Conservation (phyloP, 2,113 vertebrate species). For the Narcine bancroftii region DNA sequence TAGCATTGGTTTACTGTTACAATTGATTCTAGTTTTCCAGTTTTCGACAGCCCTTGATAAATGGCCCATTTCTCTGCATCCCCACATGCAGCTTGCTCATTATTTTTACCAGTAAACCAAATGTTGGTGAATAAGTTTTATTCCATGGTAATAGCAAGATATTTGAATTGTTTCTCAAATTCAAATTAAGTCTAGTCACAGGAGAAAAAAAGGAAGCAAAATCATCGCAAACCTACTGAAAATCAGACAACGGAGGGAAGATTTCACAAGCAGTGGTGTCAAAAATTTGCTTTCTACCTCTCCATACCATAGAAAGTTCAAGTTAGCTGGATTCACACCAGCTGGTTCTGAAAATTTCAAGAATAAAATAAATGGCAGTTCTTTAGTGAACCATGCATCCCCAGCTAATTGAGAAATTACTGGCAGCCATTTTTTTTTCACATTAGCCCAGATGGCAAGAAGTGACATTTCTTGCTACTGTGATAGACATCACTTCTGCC, state of each 20-base stretch:
- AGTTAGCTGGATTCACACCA: background rate
- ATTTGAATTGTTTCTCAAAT: background rate
- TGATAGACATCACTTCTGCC: background rate
- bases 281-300: background rate
- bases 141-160: background rate
- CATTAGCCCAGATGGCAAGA: background rate
- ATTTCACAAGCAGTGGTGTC: background rate
- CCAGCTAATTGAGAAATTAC: background rate
- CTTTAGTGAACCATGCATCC: background rate
- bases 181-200: background rate
- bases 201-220: background rate
- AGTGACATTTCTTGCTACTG: background rate
- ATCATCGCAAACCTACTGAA: background rate
- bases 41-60: no score
- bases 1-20: no score
- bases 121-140: background rate
- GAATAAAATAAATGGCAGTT: background rate
- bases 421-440: background rate
- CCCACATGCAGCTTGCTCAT: no score
- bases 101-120: no score
- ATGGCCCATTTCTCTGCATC: no score
- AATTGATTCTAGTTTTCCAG: no score
- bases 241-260: background rate
- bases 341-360: background rate
- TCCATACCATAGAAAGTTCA: background rate